Base-by-base conservation (phyloP, 2,113 vertebrate species). In the Thamnaconus septentrionalis region DNA sequence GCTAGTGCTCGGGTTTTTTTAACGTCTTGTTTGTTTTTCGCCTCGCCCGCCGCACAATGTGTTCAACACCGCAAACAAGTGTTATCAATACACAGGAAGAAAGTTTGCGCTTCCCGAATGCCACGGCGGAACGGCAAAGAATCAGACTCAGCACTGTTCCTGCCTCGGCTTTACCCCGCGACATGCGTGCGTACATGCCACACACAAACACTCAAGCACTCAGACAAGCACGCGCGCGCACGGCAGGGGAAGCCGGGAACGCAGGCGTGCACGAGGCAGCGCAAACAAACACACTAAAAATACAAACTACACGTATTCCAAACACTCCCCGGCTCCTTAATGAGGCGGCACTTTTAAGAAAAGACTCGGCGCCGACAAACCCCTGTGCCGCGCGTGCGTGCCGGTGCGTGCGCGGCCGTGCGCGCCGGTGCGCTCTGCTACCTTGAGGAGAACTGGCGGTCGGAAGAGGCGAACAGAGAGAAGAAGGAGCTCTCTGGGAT, bases 281-380 rank as follows among this genome's bases (percentile, higher is more conserved):
- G 91, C 90, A 92, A 92, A 92, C 91, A 92, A 91, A 92, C 91
- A 90, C 89, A 90, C 90, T 92, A 92, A 93, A 92, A 92, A 91
- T 92, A 91, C 90, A 90, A 91, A 90, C 88, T 86, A 90, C 82
- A 87, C 89, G 89, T 93, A 91, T 92, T 90, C 91, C 92, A 92
- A 31, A 31, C 18, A 92, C 90, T 92, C 89, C 88, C 86, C 80
- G 80, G 74, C 84, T 86, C 78, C 88, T 91, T 93, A 93, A 93
- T 92, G 90, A 93, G 92, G 87, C 87, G 88, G 87, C 80, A 90
- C 82, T 87, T 91, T 92, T 91, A 91, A 89, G 90, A 91, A 88
- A 83, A 87, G 86, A 85, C 84, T 89, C 82, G 52, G 79, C 70
- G 79, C 84, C 88, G 75, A 87, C 80, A 31, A 31, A 31, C 18